Evolutionary conservation across 2,888 invertebrate species (phyloP).

Genomic region (Hirtodrosophila duncani): DNA sequence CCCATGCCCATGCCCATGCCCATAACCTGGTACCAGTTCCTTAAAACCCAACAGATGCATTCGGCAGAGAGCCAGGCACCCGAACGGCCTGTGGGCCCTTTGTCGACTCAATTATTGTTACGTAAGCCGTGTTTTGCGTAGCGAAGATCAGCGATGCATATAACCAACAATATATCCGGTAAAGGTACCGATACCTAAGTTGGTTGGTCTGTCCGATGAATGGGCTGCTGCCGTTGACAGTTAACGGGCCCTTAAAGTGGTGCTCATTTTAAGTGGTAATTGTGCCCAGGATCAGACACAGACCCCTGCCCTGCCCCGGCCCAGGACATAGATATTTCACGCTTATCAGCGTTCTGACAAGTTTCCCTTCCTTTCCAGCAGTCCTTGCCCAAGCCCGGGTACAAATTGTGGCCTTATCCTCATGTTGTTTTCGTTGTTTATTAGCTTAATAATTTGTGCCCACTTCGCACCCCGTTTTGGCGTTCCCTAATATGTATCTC

Average conservation of each 20-base stretch:
- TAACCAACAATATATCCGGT: conserved; percentile 37
- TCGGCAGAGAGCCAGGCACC: conserved; percentile 15
- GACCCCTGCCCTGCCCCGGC: too few species aligned
- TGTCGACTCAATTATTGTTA: conserved; percentile 58
- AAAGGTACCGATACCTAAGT: conserved; percentile 6
- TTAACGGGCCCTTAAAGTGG: conserved; percentile 49
- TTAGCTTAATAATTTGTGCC: conserved; percentile 70
- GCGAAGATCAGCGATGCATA: conserved; percentile 64
- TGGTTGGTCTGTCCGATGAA: background rate
- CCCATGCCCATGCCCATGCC: conserved; percentile 1
- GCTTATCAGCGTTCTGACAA: conserved; percentile 67
- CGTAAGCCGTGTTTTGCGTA: conserved; percentile 45
- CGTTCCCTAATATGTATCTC: conserved; percentile 15
- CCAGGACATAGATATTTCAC: conserved; percentile 58
- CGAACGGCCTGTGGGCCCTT: conserved; percentile 14
- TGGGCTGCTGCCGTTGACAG: conserved; percentile 61
- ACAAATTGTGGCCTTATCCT: conserved; percentile 50
- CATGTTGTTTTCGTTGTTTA: conserved; percentile 52
- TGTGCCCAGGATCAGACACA: conserved; percentile 20
- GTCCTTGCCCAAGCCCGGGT: conserved; percentile 15
- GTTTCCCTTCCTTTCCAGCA: conserved; percentile 31
- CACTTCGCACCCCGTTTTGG: conserved; percentile 44
- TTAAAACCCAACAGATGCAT: conserved; percentile 63
- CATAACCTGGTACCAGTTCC: conserved; percentile 24
- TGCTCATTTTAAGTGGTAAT: conserved; percentile 49